Base-by-base conservation (phyloP, 2,113 vertebrate genomes). In the Sturnus vulgaris region DNA sequence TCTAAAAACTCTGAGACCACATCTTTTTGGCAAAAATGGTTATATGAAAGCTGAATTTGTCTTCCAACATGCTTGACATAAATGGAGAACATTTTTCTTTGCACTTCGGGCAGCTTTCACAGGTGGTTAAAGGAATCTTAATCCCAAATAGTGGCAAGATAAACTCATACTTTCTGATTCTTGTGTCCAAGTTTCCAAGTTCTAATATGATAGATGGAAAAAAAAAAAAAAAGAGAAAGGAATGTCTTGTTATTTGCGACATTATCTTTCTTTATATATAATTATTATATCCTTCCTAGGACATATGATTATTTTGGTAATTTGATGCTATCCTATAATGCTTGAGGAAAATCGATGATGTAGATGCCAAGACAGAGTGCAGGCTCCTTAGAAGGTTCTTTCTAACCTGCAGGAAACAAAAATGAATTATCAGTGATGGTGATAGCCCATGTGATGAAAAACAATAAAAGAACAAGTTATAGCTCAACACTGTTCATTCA, bases 391-490 rank as follows among this genome's bases (percentile, higher is more conserved):
- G 64, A 87, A 88, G 86, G 93, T 97, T 92, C 90, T 96, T 96
- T 97, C 64, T 70, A 88, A 86, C 86, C 90, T 91, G 61, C 79
- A 93, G 92, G 95, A 97, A 98, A 86, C 68, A 94, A 94, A 96
- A 96, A 94, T 72, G 93, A 97, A 88, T 87, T 93, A 85, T 96
- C 94, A 91, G 72, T 92, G 96, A 96, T 92, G 84, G 75, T 97
- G 88, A 91, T 47, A 93, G 94, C 73, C 93, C 91, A 96, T 95
- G 91, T 91, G 96, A 91, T 79, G 68, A 96, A 97, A 97, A 98
- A 95, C 96, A 92, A 97, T 97, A 95, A 95, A 93, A 95, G 78
- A 86, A 66, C 75, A 93, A 95, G 60, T 82, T 93, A 84, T 50
- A 85, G 70, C 65, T 25, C 59, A 95, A 87, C 71, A 49, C 35